A percentile compares a stretch with the other conserved stretches of the same genome.
Evolutionary conservation across 2,113 vertebrate genomes (phyloP).

Genomic region (Circaetus gallicus): DNA sequence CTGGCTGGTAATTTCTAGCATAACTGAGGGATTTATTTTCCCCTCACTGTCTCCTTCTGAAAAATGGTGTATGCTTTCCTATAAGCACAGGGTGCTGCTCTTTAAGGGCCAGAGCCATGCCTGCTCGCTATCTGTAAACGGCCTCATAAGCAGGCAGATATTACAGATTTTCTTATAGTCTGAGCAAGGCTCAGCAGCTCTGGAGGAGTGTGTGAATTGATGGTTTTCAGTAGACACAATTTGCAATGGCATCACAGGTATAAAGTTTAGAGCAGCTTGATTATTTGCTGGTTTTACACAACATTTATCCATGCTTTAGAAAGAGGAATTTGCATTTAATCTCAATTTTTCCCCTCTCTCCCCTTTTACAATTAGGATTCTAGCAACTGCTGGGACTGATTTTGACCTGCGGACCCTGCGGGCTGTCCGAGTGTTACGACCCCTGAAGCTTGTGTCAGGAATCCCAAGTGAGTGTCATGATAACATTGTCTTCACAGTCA

Average conservation of each 20-base stretch:
- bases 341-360: not conserved
- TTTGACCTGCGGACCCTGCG: slow-evolving; percentile 93
- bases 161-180: not conserved
- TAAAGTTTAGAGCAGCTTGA: not conserved
- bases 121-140: fast-evolving
- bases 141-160: not conserved
- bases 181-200: not conserved
- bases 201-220: fast-evolving
- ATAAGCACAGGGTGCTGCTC: not conserved
- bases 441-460: slow-evolving; percentile 93
- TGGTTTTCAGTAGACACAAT: not conserved
- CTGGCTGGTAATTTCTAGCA: not conserved
- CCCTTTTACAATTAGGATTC: slow-evolving; percentile 76
- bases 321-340: not conserved
- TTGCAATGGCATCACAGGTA: fast-evolving
- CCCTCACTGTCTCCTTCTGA: not conserved
- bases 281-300: not conserved
- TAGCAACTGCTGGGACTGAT: slow-evolving; percentile 90
- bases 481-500: fast-evolving
- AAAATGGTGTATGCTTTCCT: not conserved
- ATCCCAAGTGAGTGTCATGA: slow-evolving; percentile 88
- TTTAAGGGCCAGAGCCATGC: not conserved
- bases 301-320: fast-evolving
- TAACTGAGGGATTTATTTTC: not conserved
- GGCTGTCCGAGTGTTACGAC: slow-evolving; percentile 91